These are phyloP conservation scores for Cacajao melanocephalus DNA, from an alignment of 2,797 vertebrate species.

Conservation along the genomic window DNA sequence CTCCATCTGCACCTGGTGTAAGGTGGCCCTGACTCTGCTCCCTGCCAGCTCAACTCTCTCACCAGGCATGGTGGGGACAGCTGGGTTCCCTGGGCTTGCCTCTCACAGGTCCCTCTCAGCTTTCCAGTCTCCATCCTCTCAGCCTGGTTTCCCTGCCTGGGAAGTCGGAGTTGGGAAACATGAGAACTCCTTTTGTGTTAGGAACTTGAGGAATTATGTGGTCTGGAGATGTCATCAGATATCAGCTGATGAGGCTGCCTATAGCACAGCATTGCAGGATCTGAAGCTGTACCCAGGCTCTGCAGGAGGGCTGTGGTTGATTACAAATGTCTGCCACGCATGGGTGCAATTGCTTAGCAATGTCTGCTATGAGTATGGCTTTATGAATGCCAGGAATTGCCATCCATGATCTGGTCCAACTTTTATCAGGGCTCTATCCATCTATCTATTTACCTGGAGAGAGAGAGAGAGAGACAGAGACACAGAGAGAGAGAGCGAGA, in stretches of 20 bases:
- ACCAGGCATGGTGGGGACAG: not conserved
- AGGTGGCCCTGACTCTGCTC: not conserved
- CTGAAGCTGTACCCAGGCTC: not conserved
- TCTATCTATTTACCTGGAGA: not conserved
- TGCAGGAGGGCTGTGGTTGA: not conserved
- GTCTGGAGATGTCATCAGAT: not conserved
- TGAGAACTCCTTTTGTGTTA: not conserved
- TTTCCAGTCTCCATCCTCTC: not conserved
- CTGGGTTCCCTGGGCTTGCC: not conserved
- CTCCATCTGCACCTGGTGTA: not conserved
- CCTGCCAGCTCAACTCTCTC: not conserved
- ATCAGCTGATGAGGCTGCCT: not conserved
- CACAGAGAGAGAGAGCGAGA: not conserved
- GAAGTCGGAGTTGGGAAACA: not conserved
- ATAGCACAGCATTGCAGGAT: not conserved
- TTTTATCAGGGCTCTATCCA: not conserved
- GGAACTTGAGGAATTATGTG: not conserved
- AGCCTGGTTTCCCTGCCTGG: not conserved
- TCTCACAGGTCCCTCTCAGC: not conserved
- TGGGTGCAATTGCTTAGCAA: not conserved
- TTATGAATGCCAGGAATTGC: not conserved
- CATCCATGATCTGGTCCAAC: not conserved
- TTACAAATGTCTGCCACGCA: not conserved
- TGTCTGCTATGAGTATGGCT: not conserved
- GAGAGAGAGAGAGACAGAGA: not conserved